Conservation (phyloP, 2,797 vertebrate species). For the Sebastes minor region DNA sequence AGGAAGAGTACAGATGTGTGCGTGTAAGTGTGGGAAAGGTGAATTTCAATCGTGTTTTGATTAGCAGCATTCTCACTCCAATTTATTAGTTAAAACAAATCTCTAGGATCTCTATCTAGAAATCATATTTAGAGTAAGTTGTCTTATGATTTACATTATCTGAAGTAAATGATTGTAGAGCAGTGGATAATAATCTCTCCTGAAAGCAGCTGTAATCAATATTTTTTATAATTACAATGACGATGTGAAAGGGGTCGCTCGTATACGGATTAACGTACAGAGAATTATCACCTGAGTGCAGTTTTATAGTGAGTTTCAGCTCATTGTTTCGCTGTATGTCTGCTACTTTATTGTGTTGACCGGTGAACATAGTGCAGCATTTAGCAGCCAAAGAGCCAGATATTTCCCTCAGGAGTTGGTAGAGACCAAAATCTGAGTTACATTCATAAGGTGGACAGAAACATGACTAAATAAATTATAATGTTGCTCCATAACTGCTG, state of each 20-base stretch:
- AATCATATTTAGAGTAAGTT: background rate
- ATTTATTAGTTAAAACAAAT: background rate
- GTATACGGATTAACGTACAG: background rate
- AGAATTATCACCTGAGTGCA: background rate
- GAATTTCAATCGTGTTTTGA: background rate
- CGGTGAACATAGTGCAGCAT: background rate
- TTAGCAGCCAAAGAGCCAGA: background rate
- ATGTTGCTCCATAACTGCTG: background rate
- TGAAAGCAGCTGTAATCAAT: background rate
- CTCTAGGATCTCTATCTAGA: background rate
- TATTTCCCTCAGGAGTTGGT: background rate
- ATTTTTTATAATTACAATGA: background rate
- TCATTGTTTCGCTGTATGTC: background rate
- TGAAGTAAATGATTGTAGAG: no score
- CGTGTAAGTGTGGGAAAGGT: background rate
- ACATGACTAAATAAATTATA: background rate
- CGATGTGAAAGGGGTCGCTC: background rate
- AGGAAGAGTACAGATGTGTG: background rate
- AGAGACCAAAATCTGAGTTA: no score
- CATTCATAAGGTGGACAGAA: fast-evolving
- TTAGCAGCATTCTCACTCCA: background rate
- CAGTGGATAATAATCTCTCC: background rate
- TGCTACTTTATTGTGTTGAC: no score
- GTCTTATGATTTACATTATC: background rate
- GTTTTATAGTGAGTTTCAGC: background rate